Conservation (phyloP, 2,888 invertebrate species). For the Callyntrura sp. region DNA sequence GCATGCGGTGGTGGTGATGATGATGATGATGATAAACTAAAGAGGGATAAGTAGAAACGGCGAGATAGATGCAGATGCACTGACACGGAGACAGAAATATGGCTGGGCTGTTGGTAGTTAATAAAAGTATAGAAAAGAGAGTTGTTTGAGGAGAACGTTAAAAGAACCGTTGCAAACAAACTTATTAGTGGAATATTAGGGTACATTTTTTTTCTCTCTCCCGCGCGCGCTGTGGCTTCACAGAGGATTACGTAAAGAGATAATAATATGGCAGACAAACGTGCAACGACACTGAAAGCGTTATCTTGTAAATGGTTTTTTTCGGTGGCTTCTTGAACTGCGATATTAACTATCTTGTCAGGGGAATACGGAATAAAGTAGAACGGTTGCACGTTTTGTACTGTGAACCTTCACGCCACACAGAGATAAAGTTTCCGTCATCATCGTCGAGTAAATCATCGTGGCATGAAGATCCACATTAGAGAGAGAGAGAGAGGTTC, state of each 20-base stretch:
- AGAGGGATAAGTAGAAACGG: neutral
- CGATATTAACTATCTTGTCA: neutral
- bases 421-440: constrained; percentile 39
- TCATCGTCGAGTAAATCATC: neutral
- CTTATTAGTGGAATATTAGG: constrained; percentile 25
- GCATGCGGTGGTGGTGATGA: neutral
- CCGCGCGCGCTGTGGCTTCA: too few species aligned
- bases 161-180: neutral
- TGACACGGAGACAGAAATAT: constrained; percentile 57
- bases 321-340: neutral
- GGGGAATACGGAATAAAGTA: neutral
- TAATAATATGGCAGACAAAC: neutral
- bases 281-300: neutral
- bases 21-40: neutral
- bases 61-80: constrained; percentile 46
- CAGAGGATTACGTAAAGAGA: neutral
- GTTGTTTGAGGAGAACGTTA: neutral
- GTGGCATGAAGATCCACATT: neutral
- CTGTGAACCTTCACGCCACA: neutral
- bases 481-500: neutral
- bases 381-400: neutral
- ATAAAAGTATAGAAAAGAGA: neutral
- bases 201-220: neutral
- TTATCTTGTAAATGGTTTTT: constrained; percentile 19
- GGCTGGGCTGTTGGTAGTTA: neutral